Conservation (phyloP, 2,113 vertebrate species). For the Chionomys nivalis region DNA sequence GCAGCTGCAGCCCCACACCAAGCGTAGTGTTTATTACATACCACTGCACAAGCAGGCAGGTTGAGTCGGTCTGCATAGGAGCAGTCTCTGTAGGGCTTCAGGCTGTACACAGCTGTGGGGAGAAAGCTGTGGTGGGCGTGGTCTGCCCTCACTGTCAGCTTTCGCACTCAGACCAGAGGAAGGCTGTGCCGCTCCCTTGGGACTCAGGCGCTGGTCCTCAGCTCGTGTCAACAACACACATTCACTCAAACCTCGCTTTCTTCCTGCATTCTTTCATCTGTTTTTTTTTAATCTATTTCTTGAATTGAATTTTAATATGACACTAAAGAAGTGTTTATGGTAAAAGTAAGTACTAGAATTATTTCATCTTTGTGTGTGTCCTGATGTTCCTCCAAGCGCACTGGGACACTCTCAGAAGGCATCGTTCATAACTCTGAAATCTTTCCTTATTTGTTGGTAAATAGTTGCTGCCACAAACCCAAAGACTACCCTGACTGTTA, state of each 20-base stretch:
- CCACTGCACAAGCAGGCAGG: neutral
- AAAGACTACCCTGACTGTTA: neutral
- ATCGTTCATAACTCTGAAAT: slow-evolving; percentile 25
- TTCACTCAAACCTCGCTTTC: neutral
- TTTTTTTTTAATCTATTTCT: slow-evolving; percentile 7
- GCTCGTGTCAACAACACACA: no score
- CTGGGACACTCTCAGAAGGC: neutral
- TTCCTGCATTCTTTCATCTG: slow-evolving; percentile 22
- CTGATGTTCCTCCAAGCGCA: neutral
- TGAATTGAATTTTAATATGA: neutral
- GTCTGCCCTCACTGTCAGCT: neutral
- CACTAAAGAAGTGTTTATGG: slow-evolving; percentile 47
- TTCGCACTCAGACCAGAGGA: neutral
- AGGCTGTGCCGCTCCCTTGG: neutral
- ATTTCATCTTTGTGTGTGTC: neutral
- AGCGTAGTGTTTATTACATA: neutral
- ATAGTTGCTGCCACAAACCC: neutral
- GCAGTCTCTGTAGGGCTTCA: neutral
- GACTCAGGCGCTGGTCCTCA: neutral
- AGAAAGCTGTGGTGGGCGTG: neutral
- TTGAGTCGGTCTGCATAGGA: neutral
- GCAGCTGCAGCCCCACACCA: neutral
- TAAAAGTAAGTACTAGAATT: slow-evolving; percentile 32
- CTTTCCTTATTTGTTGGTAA: neutral
- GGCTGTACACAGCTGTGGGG: no score